Conservation (phyloP, 2,888 invertebrate genomes). For the Heteromurus nitidus region DNA sequence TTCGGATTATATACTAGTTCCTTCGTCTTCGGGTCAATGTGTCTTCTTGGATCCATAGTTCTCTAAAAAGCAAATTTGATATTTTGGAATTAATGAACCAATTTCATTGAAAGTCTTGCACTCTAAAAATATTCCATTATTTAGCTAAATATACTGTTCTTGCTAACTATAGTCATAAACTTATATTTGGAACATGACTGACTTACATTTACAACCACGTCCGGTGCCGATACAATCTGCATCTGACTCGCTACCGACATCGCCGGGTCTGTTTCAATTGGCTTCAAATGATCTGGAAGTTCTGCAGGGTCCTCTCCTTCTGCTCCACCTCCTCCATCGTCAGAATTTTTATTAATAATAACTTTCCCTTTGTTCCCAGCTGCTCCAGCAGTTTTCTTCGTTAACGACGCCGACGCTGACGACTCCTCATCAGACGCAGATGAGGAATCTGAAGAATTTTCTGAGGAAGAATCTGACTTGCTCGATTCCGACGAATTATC, state of each 20-base stretch:
- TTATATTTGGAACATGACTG: no score
- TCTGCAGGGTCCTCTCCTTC: constrained; percentile 42
- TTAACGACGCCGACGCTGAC: background rate
- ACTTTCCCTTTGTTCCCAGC: constrained; percentile 61
- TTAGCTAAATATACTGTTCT: no score
- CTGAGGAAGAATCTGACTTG: constrained; percentile 36
- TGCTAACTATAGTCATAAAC: no score
- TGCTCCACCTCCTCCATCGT: background rate
- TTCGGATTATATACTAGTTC: constrained; percentile 94
- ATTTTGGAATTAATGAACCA: no score
- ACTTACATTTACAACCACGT: constrained; percentile 86
- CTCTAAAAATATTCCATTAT: no score
- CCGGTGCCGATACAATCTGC: constrained; percentile 87
- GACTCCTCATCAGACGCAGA: constrained; percentile 29
- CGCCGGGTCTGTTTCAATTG: constrained; percentile 77
- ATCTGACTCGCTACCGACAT: constrained; percentile 81
- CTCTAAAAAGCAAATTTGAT: no score
- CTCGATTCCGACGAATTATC: constrained; percentile 44
- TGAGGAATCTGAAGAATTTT: constrained; percentile 5
- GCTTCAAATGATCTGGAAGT: constrained; percentile 77
- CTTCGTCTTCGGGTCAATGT: constrained; percentile 86
- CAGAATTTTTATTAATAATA: constrained; percentile 13
- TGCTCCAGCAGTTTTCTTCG: constrained; percentile 16
- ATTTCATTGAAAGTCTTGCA: no score
- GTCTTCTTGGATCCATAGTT: constrained; percentile 82